phyloP scores from a whole-genome alignment of 2,113 vertebrate species.

The Kobus ellipsiprymnus region DNA sequence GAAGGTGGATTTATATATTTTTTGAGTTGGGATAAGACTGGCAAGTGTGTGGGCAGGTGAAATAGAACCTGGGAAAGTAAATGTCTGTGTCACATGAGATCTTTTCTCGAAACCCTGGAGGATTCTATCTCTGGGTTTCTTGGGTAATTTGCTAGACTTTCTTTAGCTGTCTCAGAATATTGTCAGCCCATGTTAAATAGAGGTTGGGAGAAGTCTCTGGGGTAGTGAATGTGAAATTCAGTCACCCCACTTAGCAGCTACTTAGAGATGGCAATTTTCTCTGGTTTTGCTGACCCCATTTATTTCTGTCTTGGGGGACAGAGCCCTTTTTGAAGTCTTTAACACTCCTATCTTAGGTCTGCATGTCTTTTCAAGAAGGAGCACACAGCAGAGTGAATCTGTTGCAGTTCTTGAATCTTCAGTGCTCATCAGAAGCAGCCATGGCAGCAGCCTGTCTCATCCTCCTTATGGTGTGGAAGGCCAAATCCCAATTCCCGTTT shows the following conservation, averaged over 20 bases:
- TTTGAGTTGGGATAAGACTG: constrained; percentile 24
- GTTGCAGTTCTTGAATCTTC: background rate
- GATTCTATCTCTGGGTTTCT: background rate
- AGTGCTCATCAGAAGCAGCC: background rate
- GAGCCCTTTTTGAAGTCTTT: background rate
- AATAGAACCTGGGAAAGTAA: constrained; percentile 37
- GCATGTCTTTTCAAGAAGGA: background rate
- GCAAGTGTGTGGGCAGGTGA: background rate
- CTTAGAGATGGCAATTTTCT: background rate
- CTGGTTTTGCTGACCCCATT: background rate
- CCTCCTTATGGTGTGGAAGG: background rate
- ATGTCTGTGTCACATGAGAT: constrained; percentile 8
- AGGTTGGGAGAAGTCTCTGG: background rate
- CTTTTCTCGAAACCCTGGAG: background rate
- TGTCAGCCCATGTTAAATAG: background rate
- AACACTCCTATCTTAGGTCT: background rate
- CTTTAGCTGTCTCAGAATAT: background rate
- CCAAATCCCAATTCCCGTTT: background rate
- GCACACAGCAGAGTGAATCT: background rate
- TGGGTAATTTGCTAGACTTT: constrained; percentile 7
- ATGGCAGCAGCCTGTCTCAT: background rate
- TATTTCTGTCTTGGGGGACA: background rate
- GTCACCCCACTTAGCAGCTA: background rate
- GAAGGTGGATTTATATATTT: constrained; percentile 34
- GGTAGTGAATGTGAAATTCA: background rate